A percentile compares a stretch with the other conserved stretches of the same genome.
phyloP scores from a whole-genome alignment of 2,113 vertebrate species.

The Etheostoma cragini region DNA sequence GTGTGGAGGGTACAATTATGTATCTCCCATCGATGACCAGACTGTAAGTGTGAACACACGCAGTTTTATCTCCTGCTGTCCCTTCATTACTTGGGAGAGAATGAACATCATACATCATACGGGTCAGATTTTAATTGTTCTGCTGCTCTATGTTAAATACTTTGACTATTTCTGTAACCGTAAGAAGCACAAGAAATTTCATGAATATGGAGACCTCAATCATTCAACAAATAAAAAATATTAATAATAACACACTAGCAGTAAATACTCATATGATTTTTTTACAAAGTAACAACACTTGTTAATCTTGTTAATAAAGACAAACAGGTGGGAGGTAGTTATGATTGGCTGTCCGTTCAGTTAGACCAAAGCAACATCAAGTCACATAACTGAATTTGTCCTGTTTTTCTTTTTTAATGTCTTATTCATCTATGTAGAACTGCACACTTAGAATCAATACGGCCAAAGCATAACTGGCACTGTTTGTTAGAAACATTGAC shows the following conservation, averaged over 20 bases:
- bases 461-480: too few species aligned
- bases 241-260: background rate
- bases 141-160: background rate
- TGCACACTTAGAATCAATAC: background rate
- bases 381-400: background rate
- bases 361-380: background rate
- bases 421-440: background rate
- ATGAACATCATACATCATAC: background rate
- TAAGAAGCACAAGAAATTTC: background rate
- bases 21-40: background rate
- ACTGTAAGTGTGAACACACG: slow-evolving; percentile 5
- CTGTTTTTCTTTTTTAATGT: background rate
- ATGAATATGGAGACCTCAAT: background rate
- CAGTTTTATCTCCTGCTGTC: background rate
- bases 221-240: background rate
- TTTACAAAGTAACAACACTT: background rate
- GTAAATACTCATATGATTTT: background rate
- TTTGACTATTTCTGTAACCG: background rate
- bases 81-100: background rate
- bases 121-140: background rate
- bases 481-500: too few species aligned
- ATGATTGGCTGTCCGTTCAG: background rate
- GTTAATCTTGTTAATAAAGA: slow-evolving; percentile 2
- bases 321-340: background rate
- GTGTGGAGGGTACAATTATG: slow-evolving; percentile 16